Evolutionary conservation across 2,113 vertebrate species (phyloP), one percentile per base, ranked within the genome.

Genomic region (Anarhynchus alexandrinus): DNA sequence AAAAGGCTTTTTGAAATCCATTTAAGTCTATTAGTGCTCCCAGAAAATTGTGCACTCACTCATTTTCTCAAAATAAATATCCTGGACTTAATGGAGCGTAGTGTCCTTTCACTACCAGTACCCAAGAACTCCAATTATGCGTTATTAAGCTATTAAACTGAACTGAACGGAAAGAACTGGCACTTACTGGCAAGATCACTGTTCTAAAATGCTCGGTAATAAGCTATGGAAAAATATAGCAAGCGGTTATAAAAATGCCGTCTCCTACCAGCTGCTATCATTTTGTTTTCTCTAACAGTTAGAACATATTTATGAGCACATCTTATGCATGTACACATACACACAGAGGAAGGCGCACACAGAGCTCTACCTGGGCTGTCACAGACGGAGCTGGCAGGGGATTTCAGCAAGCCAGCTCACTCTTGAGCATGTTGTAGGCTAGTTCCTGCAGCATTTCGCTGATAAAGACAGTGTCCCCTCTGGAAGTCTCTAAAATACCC

Each of bases 51-150:
- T 90, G 72, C 78, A 47, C 82, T 92, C 84, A 59, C 67, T 95
- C 80, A 81, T 94, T 89, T 92, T 82, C 78, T 93, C 64, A 93
- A 93, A 95, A 96, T 94, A 93, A 88, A 94, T 83, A 96, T 91
- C 90, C 79, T 89, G 94, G 67, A 76, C 70, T 96, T 95, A 93
- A 95, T 95, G 94, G 93, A 96, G 79, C 88, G 1, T 76, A 57
- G 79, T 62, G 82, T 96, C 88, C 86, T 96, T 94, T 96, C 88
- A 87, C 93, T 64, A 96, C 55, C 82, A 74, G 70, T 55, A 85
- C 61, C 10, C 54, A 96, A 74, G 88, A 79, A 90, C 92, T 94
- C 64, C 74, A 97, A 94, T 96, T 96, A 96, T 36, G n/a, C 59
- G 54, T 93, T 73, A 96, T 97, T 90, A 95, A 94, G 89, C 89